These are phyloP conservation scores for Trisateles emortualis DNA, from an alignment of 2,888 invertebrate species.

Conservation along the genomic window DNA sequence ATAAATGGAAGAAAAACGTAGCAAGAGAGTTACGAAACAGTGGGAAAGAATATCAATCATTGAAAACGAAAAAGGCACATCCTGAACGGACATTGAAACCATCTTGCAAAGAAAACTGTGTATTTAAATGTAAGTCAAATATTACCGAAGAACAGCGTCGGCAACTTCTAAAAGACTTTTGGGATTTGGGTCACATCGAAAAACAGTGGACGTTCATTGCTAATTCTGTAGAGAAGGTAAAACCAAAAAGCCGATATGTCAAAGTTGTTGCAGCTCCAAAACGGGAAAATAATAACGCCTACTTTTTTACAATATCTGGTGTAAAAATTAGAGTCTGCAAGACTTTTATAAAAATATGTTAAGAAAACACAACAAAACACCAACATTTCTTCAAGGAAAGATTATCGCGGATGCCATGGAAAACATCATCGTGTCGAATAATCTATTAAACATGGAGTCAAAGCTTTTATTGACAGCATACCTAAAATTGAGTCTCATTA, in stretches of 20 bases:
- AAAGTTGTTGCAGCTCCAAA: slow-evolving; percentile 8
- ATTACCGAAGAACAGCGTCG: slow-evolving; percentile 10
- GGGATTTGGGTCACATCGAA: slow-evolving; percentile 15
- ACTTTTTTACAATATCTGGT: slow-evolving; percentile 13
- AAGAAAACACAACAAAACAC: slow-evolving; percentile 37
- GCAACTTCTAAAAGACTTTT: slow-evolving; percentile 11
- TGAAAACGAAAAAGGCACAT: slow-evolving; percentile 8
- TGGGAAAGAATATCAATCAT: slow-evolving; percentile 8
- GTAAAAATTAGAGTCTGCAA: slow-evolving; percentile 20
- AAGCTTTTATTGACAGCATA: slow-evolving; percentile 25
- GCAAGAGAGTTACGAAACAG: slow-evolving; percentile 12
- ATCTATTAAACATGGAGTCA: too few relatives aligned
- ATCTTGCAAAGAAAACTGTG: slow-evolving; percentile 15
- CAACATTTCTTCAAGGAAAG: slow-evolving; percentile 35
- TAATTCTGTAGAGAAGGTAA: slow-evolving; percentile 5
- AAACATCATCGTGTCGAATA: too few relatives aligned
- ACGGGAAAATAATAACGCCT: slow-evolving; percentile 13
- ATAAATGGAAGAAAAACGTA: slow-evolving; percentile 14
- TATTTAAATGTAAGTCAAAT: slow-evolving; percentile 17
- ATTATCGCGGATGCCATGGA: background rate
- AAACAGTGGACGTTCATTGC: slow-evolving; percentile 7
- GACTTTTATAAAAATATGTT: slow-evolving; percentile 24
- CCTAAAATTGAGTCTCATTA: slow-evolving; percentile 39
- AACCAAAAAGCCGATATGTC: slow-evolving; percentile 13
- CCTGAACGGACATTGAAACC: slow-evolving; percentile 6